These are phyloP conservation scores for Paramisgurnus dabryanus DNA, from an alignment of 2,113 vertebrate genomes.

Conservation along the genomic window DNA sequence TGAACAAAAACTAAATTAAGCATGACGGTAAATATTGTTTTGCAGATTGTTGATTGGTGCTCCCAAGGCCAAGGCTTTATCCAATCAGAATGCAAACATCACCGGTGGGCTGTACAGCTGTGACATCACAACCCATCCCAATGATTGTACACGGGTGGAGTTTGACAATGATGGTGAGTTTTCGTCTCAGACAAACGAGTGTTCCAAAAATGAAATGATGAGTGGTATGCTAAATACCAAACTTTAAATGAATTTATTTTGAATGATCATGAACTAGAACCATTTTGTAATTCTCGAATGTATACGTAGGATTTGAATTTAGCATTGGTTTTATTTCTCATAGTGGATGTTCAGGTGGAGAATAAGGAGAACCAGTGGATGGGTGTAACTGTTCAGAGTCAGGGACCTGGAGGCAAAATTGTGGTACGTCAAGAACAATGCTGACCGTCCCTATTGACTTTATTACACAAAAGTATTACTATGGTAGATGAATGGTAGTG, in stretches of 20 bases:
- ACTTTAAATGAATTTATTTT: too few species aligned
- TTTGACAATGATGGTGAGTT: conserved; percentile 88
- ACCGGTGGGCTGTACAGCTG: conserved; percentile 92
- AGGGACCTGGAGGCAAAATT: conserved; percentile 93
- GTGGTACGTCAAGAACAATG: conserved; percentile 80
- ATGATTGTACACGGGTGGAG: conserved; percentile 74
- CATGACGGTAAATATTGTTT: neutral
- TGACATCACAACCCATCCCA: conserved; percentile 71
- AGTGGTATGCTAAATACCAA: too few species aligned
- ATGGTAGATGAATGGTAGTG: too few species aligned
- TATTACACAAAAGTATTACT: too few species aligned
- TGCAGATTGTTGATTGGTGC: conserved; percentile 91
- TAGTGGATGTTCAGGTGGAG: conserved; percentile 67
- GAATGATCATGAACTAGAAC: too few species aligned
- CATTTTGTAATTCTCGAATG: too few species aligned
- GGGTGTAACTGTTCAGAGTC: conserved; percentile 95
- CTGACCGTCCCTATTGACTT: neutral
- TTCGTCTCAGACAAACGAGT: neutral
- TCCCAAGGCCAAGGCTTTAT: conserved; percentile 81
- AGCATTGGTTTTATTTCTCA: neutral
- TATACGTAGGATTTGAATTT: too few species aligned
- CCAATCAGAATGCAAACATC: conserved; percentile 77
- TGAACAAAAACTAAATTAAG: neutral
- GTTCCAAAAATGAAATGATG: too few species aligned
- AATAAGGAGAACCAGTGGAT: conserved; percentile 99